Base-by-base conservation (phyloP, 64 coral and sea anemone species). In the Montipora sp. region DNA sequence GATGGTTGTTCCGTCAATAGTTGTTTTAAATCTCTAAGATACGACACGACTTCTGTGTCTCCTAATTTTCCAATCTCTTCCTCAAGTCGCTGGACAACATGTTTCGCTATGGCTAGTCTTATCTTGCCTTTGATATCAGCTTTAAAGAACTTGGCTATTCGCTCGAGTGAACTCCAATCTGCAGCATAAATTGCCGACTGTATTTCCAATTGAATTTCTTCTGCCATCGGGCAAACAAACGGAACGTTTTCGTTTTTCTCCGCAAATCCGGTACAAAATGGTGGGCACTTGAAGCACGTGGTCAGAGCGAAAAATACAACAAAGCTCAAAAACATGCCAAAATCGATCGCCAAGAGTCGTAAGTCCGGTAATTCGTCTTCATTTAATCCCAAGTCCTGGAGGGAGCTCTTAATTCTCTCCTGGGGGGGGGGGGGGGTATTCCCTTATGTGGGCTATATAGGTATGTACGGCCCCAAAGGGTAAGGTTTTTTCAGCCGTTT, bases 131-230 rank as follows among this genome's bases (percentile, higher is more conserved):
- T 80, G 27, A 77, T 16, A 9, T 92, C 90, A 51, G 85, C 48
- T 4, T 92, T 85, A 55, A 92, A 83, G 69, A 84, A 55, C 47
- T 83, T n/a, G 10, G 80, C 72, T 6, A 85, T 67, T 23, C 21
- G 11, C 48, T 19, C 72, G 2, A 89, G 75, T 3, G 71, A 48
- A 16, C 27, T 27, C 27, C 27, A 27, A 27, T 19, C 51, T n/a
- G 51, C 73, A 3, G 47, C 44, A 75, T 57, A 92, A 84, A 92
- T 24, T 5, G 24, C 4, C 59, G 90, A 47, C 59, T 92, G 80
- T 12, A 92, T 65, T 83, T 84, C 90, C 44, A 92, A 59, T n/a
- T 92, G 70, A 53, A 84, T 68, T 15, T 92, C 90, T 19, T 92
- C 80, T 21, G 81, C 66, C 78, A 80, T 80, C 3, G 16, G 1